Conservation (phyloP, 2,888 invertebrate species). For the Acholoe squamosa region DNA sequence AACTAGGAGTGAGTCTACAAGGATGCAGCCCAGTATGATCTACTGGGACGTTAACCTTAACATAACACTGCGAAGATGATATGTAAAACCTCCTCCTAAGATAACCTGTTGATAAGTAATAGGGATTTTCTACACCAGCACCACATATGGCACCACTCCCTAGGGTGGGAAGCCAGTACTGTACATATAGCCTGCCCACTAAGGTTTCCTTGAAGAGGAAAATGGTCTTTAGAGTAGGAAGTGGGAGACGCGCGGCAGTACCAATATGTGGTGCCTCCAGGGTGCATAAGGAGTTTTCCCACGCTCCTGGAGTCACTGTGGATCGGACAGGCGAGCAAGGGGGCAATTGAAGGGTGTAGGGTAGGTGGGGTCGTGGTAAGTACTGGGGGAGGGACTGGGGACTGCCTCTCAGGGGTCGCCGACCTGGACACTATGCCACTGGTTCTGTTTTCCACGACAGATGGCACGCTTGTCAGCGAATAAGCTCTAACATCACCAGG, state of each 20-base stretch:
- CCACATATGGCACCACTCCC: not conserved
- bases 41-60: no score
- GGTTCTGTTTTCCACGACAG: not conserved
- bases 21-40: no score
- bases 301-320: not conserved
- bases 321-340: not conserved
- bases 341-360: not conserved
- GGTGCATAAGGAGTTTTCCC: not conserved
- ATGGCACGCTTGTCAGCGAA: slow-evolving; percentile 2
- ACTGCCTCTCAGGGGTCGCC: not conserved
- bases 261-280: not conserved
- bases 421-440: no score
- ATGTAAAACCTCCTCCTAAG: not conserved
- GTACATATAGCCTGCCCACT: no score
- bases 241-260: not conserved
- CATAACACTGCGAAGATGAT: not conserved
- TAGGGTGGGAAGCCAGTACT: not conserved
- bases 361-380: slow-evolving; percentile 6
- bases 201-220: no score
- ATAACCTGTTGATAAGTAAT: not conserved
- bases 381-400: not conserved
- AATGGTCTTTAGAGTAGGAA: not conserved
- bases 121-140: not conserved
- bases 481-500: not conserved
- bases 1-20: no score